Base-by-base conservation (phyloP, 2,113 vertebrate species). In the Orcinus orca region DNA sequence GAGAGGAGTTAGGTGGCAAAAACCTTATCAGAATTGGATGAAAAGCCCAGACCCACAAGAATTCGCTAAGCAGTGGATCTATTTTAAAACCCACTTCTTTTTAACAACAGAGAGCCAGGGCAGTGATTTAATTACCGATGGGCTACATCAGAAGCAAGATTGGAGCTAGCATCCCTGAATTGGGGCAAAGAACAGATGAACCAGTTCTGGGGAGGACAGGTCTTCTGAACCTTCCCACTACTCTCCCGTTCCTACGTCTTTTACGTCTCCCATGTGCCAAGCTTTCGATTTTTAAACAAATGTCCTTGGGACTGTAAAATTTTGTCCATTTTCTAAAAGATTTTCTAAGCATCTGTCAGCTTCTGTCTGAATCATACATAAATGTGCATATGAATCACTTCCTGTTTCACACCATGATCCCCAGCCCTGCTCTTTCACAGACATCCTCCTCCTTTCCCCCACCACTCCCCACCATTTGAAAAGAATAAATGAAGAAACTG, bases 91-190 rank as follows among this genome's bases (percentile, higher is more conserved):
- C 67, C 6, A 55, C 29, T 94, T 77, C 55, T 90, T 97, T 97
- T 96, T 95, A 97, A 95, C 88, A 95, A 26, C 94, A 60, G 63
- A 63, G 90, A 97, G 73, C 36, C 58, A 77, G 82, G 96, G 63
- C 68, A 62, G 18, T 97, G 93, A 95, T 95, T 89, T 96, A 96
- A 96, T 97, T 97, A 93, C 95, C 71, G 71, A 88, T 88, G 93
- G 67, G 93, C 87, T 92, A 50, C 41, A 88, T 97, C 95, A 93
- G 44, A 98, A 70, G 60, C 84, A 97, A 92, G 94, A 82, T 77
- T 47, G 79, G 88, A 89, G 44, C 47, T 80, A 82, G 73, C 60
- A 23, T 95, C 36, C 73, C 94, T 47, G 76, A 95, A 93, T 58
- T 23, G 88, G 33, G 58, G 73, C 31, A 25, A 50, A 93, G 36